Conservation (phyloP, 53 echinoderm and acorn worm species). For the Crossaster papposus region DNA sequence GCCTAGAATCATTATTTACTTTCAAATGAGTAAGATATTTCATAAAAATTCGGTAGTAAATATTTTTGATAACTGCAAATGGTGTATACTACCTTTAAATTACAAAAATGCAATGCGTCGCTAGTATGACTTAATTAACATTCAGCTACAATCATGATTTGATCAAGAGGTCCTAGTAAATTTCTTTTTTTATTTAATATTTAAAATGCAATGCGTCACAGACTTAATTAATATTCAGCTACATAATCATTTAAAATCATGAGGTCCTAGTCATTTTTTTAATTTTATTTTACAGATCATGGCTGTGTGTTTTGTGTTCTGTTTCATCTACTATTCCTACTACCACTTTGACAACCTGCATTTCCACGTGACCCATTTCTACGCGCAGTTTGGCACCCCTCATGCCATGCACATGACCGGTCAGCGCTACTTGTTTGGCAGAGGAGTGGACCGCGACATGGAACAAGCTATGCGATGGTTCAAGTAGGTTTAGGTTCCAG, state of each 20-base stretch:
- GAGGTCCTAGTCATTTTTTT: neutral
- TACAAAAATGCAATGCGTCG: too few species aligned
- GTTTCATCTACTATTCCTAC: constrained; percentile 95
- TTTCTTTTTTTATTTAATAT: too few species aligned
- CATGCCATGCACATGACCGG: constrained; percentile 96
- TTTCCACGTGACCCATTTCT: constrained; percentile 91
- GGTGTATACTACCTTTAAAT: too few species aligned
- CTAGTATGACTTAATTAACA: too few species aligned
- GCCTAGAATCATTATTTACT: too few species aligned
- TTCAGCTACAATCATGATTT: too few species aligned
- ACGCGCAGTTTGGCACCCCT: constrained; percentile 85
- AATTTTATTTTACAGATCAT: constrained; percentile 60
- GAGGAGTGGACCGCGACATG: constrained; percentile 76
- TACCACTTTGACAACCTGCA: constrained; percentile 92
- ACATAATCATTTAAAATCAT: neutral
- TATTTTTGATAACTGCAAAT: too few species aligned
- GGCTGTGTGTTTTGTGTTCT: constrained; percentile 67
- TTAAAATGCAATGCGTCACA: too few species aligned
- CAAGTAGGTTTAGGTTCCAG: constrained; percentile 54
- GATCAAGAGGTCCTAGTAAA: too few species aligned
- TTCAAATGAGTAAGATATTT: too few species aligned
- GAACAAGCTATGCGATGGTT: constrained; percentile 96
- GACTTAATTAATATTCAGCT: too few species aligned
- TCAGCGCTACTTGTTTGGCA: constrained; percentile 86
- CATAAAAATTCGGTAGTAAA: too few species aligned